These are phyloP conservation scores for Adelphocoris suturalis DNA, from an alignment of 2,888 invertebrate genomes.

Conservation along the genomic window DNA sequence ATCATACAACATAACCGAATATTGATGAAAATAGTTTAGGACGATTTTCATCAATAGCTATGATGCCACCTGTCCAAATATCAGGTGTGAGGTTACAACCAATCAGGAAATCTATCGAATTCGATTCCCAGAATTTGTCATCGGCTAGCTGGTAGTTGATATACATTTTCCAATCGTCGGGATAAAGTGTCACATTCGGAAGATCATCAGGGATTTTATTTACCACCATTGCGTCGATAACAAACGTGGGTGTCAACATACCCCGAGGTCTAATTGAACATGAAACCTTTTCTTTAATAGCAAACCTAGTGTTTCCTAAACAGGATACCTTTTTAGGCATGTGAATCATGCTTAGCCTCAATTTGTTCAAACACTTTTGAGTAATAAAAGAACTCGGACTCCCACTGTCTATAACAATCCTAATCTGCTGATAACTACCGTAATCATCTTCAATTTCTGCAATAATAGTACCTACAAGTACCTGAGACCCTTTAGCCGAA, in stretches of 20 bases:
- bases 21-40: slow-evolving; percentile 25
- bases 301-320: not conserved
- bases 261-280: slow-evolving; percentile 34
- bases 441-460: slow-evolving; percentile 32
- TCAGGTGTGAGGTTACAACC: slow-evolving; percentile 55
- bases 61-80: slow-evolving; percentile 11
- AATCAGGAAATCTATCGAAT: slow-evolving; percentile 50
- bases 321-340: slow-evolving; percentile 35
- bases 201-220: slow-evolving; percentile 1
- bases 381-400: slow-evolving; percentile 64
- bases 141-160: slow-evolving; percentile 19
- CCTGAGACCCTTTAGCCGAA: slow-evolving; percentile 18
- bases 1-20: not conserved
- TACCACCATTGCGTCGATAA: slow-evolving; percentile 42
- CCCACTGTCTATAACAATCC: slow-evolving; percentile 61
- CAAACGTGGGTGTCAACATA: not conserved
- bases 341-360: slow-evolving; percentile 9
- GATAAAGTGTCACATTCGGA: not conserved
- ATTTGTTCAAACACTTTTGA: not conserved
- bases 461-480: slow-evolving; percentile 50
- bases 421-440: slow-evolving; percentile 3
- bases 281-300: not conserved
- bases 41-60: not conserved
- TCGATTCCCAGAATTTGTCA: slow-evolving; percentile 20
- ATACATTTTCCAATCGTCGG: slow-evolving; percentile 20